A percentile compares a stretch with the other conserved stretches of the same genome.
Conservation (phyloP, 2,797 vertebrate genomes). For the Coluber constrictor region DNA sequence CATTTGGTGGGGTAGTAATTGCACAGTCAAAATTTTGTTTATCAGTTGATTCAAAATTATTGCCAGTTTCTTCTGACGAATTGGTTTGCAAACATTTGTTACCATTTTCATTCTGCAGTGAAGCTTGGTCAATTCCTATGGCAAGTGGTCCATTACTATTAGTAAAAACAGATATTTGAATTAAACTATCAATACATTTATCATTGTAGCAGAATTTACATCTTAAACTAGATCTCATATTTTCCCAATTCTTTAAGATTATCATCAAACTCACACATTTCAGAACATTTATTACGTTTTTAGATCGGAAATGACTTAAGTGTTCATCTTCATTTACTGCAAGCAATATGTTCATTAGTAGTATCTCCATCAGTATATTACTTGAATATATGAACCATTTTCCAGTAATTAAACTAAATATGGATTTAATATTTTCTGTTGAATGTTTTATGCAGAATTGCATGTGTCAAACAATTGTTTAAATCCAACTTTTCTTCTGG, state of each 20-base stretch:
- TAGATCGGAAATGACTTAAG: not conserved
- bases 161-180: constrained; percentile 26
- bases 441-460: not conserved
- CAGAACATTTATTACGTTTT: not conserved
- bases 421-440: not conserved
- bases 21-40: constrained; percentile 45
- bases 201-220: not conserved
- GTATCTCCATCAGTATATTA: not conserved
- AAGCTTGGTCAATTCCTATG: constrained; percentile 56
- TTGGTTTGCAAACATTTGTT: constrained; percentile 67
- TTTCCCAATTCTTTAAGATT: not conserved
- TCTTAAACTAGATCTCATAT: not conserved
- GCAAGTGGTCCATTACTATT: constrained; percentile 45
- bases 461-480: not conserved
- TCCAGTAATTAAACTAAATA: not conserved
- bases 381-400: not conserved
- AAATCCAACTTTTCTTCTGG: not conserved
- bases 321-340: not conserved
- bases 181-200: not conserved
- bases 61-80: constrained; percentile 61
- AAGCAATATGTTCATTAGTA: not conserved
- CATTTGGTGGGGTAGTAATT: constrained; percentile 23
- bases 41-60: constrained; percentile 34
- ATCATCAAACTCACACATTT: not conserved
- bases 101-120: constrained; percentile 68